Evolutionary conservation across 2,113 vertebrate genomes (phyloP).

Genomic region (Macquaria australasica): DNA sequence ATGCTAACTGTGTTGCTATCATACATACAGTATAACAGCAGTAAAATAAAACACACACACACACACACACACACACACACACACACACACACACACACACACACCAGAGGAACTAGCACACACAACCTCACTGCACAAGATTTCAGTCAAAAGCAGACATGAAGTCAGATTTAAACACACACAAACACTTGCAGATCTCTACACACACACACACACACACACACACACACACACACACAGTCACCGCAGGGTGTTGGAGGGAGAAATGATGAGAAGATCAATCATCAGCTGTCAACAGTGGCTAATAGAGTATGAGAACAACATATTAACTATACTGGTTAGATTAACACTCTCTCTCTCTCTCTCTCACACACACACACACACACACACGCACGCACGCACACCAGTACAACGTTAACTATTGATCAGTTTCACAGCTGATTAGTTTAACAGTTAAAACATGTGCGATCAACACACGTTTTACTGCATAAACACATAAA

Average conservation of each 20-base stretch:
- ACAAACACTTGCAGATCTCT: constrained; percentile 13
- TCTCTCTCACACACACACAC: constrained; percentile 15
- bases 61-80: neutral
- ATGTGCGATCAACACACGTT: neutral
- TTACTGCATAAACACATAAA: neutral
- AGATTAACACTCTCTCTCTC: constrained; percentile 65
- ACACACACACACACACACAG: constrained; percentile 33
- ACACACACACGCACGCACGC: constrained; percentile 23
- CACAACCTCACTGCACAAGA: neutral
- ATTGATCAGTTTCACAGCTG: constrained; percentile 53
- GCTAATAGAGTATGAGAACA: constrained; percentile 81
- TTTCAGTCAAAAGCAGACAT: constrained; percentile 24
- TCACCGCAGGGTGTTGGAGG: constrained; percentile 72
- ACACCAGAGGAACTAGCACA: neutral
- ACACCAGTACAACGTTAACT: constrained; percentile 11
- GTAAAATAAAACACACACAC: neutral
- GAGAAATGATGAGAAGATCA: constrained; percentile 81
- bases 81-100: neutral
- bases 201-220: constrained; percentile 31
- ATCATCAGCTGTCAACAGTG: constrained; percentile 78
- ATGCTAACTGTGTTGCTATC: neutral
- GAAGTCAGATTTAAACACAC: constrained; percentile 39
- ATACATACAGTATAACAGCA: neutral
- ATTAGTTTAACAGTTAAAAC: constrained; percentile 45
- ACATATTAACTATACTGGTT: constrained; percentile 78